Percentiles rank a stretch among this genome's conserved stretches.
These are phyloP conservation scores for Cherax quadricarinatus DNA, from an alignment of 1,140 invertebrate species.

Conservation along the genomic window DNA sequence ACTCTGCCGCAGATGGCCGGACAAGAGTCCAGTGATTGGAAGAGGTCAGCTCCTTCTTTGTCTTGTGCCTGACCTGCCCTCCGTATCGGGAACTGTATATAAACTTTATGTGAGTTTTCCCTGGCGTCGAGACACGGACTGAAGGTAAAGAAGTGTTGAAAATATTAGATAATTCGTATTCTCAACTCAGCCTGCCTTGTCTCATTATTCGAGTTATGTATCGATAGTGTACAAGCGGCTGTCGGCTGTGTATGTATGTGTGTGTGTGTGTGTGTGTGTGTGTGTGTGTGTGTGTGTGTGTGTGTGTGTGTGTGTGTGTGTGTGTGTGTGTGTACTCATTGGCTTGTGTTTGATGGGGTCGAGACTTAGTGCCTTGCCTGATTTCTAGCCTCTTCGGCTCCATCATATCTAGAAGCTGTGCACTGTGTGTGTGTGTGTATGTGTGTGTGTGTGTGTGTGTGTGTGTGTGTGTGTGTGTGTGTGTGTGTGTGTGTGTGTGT, in stretches of 20 bases:
- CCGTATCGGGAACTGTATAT: conserved; percentile 40
- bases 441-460: too few relatives aligned
- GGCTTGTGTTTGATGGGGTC: too few relatives aligned
- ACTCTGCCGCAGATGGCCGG: conserved; percentile 49
- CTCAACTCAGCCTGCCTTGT: conserved; percentile 16
- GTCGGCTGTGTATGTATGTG: conserved; percentile 15
- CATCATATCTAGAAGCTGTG: too few relatives aligned
- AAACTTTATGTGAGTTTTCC: conserved; percentile 23
- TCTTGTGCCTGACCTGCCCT: conserved; percentile 52
- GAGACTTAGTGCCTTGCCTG: too few relatives aligned
- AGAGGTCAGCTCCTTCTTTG: conserved; percentile 60
- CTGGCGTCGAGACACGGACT: not conserved
- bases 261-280: not conserved
- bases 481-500: too few relatives aligned
- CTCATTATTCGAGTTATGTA: conserved; percentile 33
- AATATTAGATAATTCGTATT: conserved; percentile 60
- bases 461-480: too few relatives aligned
- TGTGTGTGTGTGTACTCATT: conserved; percentile 16
- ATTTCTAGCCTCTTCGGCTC: too few relatives aligned
- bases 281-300: not conserved
- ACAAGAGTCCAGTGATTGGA: conserved; percentile 64
- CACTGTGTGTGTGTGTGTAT: too few relatives aligned
- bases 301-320: conserved; percentile 29
- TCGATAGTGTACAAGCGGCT: conserved; percentile 14
- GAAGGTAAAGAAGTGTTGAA: conserved; percentile 44